Conservation (phyloP, 2,113 vertebrate genomes). For the Dicrurus megarhynchus region DNA sequence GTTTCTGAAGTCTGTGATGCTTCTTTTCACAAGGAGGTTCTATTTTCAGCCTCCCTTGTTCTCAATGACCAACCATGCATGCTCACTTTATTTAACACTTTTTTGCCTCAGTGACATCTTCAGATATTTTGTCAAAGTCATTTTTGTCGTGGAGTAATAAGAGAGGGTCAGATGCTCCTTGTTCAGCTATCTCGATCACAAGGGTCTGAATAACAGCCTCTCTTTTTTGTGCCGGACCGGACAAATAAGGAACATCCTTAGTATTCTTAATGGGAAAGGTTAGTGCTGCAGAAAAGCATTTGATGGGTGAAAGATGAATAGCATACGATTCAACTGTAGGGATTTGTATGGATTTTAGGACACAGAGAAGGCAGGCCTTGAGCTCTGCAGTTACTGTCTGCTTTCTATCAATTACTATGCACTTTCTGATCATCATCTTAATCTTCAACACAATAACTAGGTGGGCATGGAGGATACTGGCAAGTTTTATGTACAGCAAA, state of each 20-base stretch:
- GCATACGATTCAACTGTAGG: not conserved
- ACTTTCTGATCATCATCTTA: not conserved
- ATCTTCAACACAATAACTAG: not conserved
- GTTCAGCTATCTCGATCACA: not conserved
- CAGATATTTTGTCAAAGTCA: slow-evolving; percentile 1
- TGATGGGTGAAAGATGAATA: not conserved
- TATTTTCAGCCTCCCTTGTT: slow-evolving; percentile 45
- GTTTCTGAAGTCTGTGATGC: not conserved
- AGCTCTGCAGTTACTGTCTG: not conserved
- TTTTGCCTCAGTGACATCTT: not conserved
- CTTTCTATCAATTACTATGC: not conserved
- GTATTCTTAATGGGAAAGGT: not conserved
- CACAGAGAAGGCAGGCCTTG: not conserved
- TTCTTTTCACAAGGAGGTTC: slow-evolving; percentile 25
- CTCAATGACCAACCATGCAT: slow-evolving; percentile 33
- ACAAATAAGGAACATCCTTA: not conserved
- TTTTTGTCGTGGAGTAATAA: not conserved
- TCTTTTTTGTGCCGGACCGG: not conserved
- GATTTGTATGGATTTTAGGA: not conserved
- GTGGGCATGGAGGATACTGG: not conserved
- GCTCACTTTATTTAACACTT: slow-evolving; percentile 8
- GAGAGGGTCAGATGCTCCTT: not conserved
- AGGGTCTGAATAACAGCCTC: not conserved
- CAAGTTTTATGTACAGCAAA: not conserved
- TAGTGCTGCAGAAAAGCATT: not conserved